These are phyloP conservation scores for Sitta europaea DNA, from an alignment of 2,113 vertebrate species.

Conservation along the genomic window DNA sequence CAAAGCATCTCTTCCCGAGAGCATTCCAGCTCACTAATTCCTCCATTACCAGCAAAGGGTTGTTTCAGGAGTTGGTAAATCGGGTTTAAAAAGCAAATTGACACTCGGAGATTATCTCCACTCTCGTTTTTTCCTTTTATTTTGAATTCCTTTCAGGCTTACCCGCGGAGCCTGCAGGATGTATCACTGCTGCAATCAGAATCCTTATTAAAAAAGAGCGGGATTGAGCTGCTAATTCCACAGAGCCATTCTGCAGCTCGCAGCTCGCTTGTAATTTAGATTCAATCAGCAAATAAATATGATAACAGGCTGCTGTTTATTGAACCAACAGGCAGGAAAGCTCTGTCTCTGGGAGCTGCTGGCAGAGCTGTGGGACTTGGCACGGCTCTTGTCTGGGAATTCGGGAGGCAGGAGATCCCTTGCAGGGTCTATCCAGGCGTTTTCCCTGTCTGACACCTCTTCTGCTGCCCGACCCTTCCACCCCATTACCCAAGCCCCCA, in stretches of 20 bases:
- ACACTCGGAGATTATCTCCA: not conserved
- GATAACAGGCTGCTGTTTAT: not conserved
- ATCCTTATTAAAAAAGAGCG: not conserved
- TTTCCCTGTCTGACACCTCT: not conserved
- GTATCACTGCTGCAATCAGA: not conserved
- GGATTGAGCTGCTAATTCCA: conserved; percentile 14
- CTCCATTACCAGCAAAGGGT: not conserved
- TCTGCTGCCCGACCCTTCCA: not conserved
- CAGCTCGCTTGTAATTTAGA: not conserved
- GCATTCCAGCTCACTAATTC: not conserved
- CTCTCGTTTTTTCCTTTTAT: not conserved
- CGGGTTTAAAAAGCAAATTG: not conserved
- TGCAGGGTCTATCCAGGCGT: not conserved
- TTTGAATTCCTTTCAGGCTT: not conserved
- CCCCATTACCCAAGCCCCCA: rapidly evolving
- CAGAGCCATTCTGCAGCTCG: not conserved
- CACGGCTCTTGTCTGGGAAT: not conserved
- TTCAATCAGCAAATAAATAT: conserved; percentile 23
- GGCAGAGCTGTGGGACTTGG: not conserved
- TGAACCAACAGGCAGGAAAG: not conserved
- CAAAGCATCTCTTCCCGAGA: not conserved
- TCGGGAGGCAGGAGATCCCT: not conserved
- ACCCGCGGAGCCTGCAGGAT: not conserved
- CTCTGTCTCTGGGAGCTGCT: not conserved
- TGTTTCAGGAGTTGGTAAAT: not conserved